Evolutionary conservation across 2,797 vertebrate species (phyloP), one percentile per base, ranked within the genome.

Genomic region (Sternotherus odoratus): DNA sequence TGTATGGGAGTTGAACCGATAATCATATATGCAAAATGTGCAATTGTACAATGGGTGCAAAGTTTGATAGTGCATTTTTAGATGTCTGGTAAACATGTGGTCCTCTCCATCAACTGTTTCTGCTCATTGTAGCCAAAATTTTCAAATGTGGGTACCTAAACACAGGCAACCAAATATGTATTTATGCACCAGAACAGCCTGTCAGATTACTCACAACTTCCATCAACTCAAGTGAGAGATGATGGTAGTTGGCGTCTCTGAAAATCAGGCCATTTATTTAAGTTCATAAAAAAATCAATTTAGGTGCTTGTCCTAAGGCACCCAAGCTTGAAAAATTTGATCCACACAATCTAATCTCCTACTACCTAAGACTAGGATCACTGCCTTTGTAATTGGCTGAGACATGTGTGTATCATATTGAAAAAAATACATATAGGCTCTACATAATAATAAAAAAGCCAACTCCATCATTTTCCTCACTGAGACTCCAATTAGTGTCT

Each of bases 331-430:
- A 16, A 56, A 81, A 75, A 75, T 19, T 51, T 28, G 30, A 82
- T n/a, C 5, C 74, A 78, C 51, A 51, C 23, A 12, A 87, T 82
- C 33, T 79, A 79, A 50, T 17, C 89, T 50, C 28, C 82, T 0
- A 0, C 15, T 57, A 15, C 11, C 50, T 3, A 78, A 69, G 26
- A n/a, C 0, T 2, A 10, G 43, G 85, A 48, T 75, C 54, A 54
- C 21, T 85, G 16, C 57, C 56, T 81, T 26, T 51, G 92, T 75
- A 80, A 56, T 46, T 78, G 5, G 23, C 39, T 72, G 36, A 39
- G 39, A 72, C 36, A 4, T 36, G 5, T 28, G 5, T 28, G 43
- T 28, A 74, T 43, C 23, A 43, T 46, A 74, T 26, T 46, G 12
- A 46, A 28, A 26, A 72, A 74, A 43, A 46, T 28, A 74, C 39